Evolutionary conservation across 1,140 invertebrate genomes (phyloP).

Genomic region (Caenorhabditis tropicalis): DNA sequence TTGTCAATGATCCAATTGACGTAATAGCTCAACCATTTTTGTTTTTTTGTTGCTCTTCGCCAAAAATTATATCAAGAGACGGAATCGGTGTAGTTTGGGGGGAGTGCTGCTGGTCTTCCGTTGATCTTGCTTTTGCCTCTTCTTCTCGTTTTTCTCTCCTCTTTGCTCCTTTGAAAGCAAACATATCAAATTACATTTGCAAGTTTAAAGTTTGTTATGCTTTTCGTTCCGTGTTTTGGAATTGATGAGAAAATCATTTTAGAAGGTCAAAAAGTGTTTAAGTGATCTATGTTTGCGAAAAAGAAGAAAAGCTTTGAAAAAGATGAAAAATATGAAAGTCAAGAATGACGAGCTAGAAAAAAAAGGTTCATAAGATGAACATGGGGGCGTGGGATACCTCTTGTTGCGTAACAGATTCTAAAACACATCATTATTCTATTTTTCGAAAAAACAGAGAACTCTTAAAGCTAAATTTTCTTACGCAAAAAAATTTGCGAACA

Average conservation of each 20-base stretch:
- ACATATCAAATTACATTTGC: constrained; percentile 9
- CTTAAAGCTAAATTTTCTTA: too few relatives aligned
- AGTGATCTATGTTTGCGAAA: too few relatives aligned
- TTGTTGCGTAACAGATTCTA: too few relatives aligned
- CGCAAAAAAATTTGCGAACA: too few relatives aligned
- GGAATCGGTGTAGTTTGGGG: neutral
- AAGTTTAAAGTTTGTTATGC: neutral
- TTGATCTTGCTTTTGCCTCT: neutral
- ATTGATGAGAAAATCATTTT: neutral
- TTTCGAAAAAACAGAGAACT: too few relatives aligned
- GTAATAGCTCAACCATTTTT: constrained; percentile 36
- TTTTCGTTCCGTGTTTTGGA: neutral
- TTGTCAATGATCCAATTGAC: constrained; percentile 40
- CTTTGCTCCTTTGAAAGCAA: constrained; percentile 32
- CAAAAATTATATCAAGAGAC: neutral
- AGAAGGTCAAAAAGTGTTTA: neutral
- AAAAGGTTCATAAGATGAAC: too few relatives aligned
- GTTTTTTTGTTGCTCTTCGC: constrained; percentile 27
- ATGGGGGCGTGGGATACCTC: too few relatives aligned
- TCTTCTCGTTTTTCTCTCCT: neutral
- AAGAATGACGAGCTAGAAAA: too few relatives aligned
- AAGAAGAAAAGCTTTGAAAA: too few relatives aligned
- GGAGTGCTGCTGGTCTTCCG: neutral
- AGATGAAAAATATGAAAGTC: too few relatives aligned
- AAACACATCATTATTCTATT: too few relatives aligned